These are phyloP conservation scores for Orchesella cincta DNA, from an alignment of 1,140 invertebrate species.

Conservation along the genomic window DNA sequence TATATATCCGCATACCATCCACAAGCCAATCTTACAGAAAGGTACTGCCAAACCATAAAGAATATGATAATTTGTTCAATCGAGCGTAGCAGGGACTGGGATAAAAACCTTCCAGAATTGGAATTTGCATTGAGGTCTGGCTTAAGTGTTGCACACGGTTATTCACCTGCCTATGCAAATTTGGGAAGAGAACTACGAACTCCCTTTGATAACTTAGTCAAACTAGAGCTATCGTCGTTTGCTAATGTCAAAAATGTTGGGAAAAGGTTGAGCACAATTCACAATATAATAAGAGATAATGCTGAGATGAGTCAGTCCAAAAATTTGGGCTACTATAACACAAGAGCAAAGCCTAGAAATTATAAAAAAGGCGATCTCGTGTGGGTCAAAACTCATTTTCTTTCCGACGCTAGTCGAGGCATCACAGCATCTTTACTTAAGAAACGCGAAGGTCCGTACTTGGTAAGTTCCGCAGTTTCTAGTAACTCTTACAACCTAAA, in stretches of 20 bases:
- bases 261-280: not conserved
- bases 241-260: not conserved
- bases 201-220: conserved; percentile 32
- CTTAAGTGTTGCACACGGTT: conserved; percentile 52
- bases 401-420: conserved; percentile 32
- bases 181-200: conserved; percentile 54
- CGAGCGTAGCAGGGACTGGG: conserved; percentile 50
- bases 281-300: conserved; percentile 10
- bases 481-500: conserved; percentile 9
- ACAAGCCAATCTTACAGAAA: conserved; percentile 47
- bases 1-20: conserved; percentile 48
- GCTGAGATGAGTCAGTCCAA: not conserved
- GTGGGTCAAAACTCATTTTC: conserved; percentile 29
- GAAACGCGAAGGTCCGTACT: conserved; percentile 36
- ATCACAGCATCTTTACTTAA: conserved; percentile 5
- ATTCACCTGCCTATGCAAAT: conserved; percentile 55
- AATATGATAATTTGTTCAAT: conserved; percentile 48
- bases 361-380: conserved; percentile 31
- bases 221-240: not conserved
- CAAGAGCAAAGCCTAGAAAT: not conserved
- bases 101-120: conserved; percentile 53
- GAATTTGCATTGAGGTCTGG: conserved; percentile 57
- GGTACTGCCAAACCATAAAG: conserved; percentile 46
- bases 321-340: conserved; percentile 25
- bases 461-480: not conserved